phyloP scores from a whole-genome alignment of 2,113 vertebrate genomes.

The Tachycineta bicolor region DNA sequence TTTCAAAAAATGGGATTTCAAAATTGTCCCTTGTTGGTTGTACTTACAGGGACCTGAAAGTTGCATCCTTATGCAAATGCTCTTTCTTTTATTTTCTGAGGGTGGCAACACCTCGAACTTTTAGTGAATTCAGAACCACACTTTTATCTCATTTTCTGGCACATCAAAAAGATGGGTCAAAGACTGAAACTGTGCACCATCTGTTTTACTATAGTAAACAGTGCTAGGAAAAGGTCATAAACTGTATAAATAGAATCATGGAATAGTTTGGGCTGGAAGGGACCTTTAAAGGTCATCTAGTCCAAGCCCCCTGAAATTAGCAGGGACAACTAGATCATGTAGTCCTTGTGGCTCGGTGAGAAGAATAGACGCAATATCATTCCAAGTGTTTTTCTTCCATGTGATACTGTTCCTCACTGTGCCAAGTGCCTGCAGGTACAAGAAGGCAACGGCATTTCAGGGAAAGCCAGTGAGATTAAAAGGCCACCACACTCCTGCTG shows the following conservation, averaged over 20 bases:
- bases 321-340: neutral
- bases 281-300: neutral
- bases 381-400: neutral
- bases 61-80: neutral
- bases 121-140: neutral
- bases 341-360: neutral
- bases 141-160: neutral
- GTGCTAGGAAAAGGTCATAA: constrained; percentile 4
- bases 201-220: constrained; percentile 13
- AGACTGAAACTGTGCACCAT: neutral
- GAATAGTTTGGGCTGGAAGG: neutral
- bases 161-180: neutral
- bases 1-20: neutral
- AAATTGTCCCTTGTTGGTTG: neutral
- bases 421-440: constrained; percentile 10
- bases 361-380: neutral
- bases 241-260: neutral
- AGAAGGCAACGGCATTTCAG: neutral
- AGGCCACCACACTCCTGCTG: neutral
- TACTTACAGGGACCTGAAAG: neutral
- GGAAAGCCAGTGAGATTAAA: neutral
- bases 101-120: neutral
- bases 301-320: neutral
- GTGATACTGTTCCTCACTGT: neutral
- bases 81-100: neutral